Evolutionary conservation across 2,888 invertebrate species (phyloP).

Genomic region (Torymus auratus): DNA sequence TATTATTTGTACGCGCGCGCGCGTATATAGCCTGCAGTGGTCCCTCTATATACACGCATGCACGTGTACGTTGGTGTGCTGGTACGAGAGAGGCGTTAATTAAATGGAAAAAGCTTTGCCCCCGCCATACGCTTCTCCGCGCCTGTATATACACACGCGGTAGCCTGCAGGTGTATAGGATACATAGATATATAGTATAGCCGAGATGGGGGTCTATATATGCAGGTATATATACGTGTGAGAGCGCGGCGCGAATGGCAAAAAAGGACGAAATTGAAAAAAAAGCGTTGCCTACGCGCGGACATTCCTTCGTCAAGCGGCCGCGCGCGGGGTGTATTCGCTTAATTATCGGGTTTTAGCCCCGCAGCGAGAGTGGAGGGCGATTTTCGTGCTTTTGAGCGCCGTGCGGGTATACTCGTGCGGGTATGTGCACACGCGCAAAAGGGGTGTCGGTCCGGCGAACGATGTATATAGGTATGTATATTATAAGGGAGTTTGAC

Average conservation of each 20-base stretch:
- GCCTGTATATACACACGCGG: neutral
- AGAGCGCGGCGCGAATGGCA: neutral
- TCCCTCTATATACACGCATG: slow-evolving; percentile 65
- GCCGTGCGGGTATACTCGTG: neutral
- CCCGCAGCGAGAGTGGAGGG: neutral
- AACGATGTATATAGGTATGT: no score
- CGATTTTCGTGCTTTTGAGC: slow-evolving; percentile 35
- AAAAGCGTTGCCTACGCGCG: neutral
- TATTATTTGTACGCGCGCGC: slow-evolving; percentile 53
- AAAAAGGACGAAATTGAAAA: slow-evolving; percentile 47
- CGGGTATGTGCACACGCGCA: neutral
- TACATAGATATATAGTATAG: no score
- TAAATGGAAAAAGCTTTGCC: slow-evolving; percentile 57
- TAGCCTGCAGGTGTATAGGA: neutral
- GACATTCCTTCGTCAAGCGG: neutral
- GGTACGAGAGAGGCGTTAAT: slow-evolving; percentile 54
- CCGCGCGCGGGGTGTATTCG: slow-evolving; percentile 41
- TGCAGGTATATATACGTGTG: slow-evolving; percentile 11
- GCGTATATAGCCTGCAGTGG: slow-evolving; percentile 13
- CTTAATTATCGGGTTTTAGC: slow-evolving; percentile 56
- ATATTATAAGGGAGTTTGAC: no score
- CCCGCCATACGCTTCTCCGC: neutral
- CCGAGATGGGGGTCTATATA: neutral
- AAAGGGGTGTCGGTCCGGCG: neutral
- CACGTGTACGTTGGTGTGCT: slow-evolving; percentile 52